Base-by-base conservation (phyloP, 1,140 invertebrate species). In the Monomorium pharaonis region DNA sequence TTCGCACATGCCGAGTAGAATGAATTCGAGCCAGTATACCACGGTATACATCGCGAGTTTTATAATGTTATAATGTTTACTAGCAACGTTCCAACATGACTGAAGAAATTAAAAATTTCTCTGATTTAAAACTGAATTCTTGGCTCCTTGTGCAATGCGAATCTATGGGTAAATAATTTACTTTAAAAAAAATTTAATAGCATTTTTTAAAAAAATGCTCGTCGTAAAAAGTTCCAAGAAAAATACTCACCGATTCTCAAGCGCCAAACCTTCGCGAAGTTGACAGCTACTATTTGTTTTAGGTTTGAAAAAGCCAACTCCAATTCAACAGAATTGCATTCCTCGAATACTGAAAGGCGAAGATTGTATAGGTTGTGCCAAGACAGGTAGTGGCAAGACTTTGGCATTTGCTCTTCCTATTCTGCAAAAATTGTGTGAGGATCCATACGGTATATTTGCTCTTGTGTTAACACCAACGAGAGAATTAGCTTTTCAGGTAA, bases 351-450 rank as follows among this genome's bases (percentile, higher is more conserved):
- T 99, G 60, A 89, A 95, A 87, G 98, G 98, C 0, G 95, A 97
- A 91, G 98, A 99, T 96, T 98, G 98, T 77, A 98, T 99, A 92
- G 99, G 98, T 18, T 97, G 98, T 89, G 98, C 99, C 1, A 99
- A 99, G 96, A 99, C 99, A 49, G 99, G 99, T 27, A 99, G 98
- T 76, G 99, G 99, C 49, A 99, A 99, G 96, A 99, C 99, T 6
- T 97, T 99, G 91, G 98, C 99, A 0, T 99, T 99, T 96, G 98
- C 98, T 5, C 92, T 99, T 24, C 99, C 99, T 0, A 99, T 99
- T 92, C 94, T 99, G 69, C 98, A 99, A 94, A 97, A 97, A 88
- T 95, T 99, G 18, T 97, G 98, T 86, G 97, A 99, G 93, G 98
- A 98, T 93, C 99, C 99, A 0, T 98, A 98, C 94, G 98, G 98